Conservation (phyloP, 1,140 invertebrate species). For the Zaprionus capensis region DNA sequence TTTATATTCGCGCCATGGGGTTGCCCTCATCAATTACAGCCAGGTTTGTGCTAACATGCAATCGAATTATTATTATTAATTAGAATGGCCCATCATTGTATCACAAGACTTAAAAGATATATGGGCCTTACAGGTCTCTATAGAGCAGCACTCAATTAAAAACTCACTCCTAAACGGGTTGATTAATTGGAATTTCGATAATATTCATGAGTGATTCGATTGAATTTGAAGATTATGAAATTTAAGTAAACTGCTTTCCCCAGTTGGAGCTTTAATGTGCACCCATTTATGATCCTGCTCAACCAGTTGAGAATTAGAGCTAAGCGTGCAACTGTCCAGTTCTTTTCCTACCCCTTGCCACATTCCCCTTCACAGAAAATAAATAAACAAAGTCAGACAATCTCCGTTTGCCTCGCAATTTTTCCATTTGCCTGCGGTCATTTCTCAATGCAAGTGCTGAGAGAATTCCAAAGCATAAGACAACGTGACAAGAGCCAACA, state of each 20-base stretch:
- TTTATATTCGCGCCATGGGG: conserved; percentile 38
- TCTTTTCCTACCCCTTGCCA: not conserved
- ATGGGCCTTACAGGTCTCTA: conserved; percentile 18
- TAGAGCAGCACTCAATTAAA: conserved; percentile 45
- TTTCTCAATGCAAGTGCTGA: conserved; percentile 13
- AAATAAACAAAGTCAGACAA: conserved; percentile 8
- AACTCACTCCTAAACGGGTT: not conserved
- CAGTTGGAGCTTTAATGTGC: not conserved
- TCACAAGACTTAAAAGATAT: conserved; percentile 78
- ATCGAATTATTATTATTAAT: conserved; percentile 75
- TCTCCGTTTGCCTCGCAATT: conserved; percentile 17
- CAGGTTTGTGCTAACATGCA: conserved; percentile 56
- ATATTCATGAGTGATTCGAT: conserved; percentile 6
- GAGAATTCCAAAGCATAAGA: conserved; percentile 16
- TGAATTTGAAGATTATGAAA: not conserved
- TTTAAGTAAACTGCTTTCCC: not conserved
- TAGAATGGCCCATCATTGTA: conserved; percentile 72
- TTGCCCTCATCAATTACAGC: conserved; percentile 59
- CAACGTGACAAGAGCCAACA: conserved; percentile 24
- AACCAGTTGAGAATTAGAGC: not conserved
- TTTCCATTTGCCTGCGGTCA: conserved; percentile 24
- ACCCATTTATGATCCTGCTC: conserved; percentile 9
- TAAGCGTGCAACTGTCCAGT: not conserved
- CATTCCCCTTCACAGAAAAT: not conserved
- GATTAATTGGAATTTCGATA: conserved; percentile 23